Evolutionary conservation across 2,888 invertebrate genomes (phyloP).

Genomic region (Calameuta idolon): DNA sequence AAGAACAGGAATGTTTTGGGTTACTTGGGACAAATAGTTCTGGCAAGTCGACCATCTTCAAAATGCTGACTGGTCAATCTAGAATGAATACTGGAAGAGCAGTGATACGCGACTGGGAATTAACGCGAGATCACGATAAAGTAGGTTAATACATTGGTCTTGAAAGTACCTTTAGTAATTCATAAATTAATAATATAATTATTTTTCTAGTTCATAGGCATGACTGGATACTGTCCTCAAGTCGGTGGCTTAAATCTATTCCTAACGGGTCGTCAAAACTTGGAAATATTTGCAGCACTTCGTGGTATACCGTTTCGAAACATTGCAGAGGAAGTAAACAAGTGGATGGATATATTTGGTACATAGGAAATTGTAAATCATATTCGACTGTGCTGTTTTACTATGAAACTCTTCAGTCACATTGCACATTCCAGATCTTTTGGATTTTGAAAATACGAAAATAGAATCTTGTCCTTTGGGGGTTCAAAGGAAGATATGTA

Average conservation of each 20-base stretch:
- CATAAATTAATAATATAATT: neutral
- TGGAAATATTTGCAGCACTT: constrained; percentile 33
- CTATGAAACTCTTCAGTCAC: neutral
- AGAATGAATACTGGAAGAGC: constrained; percentile 29
- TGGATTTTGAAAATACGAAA: constrained; percentile 37
- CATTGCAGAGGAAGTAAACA: constrained; percentile 35
- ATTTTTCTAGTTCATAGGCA: constrained; percentile 30
- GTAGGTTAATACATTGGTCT: constrained; percentile 4
- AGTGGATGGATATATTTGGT: constrained; percentile 42
- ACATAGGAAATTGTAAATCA: neutral
- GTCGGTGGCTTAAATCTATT: constrained; percentile 34
- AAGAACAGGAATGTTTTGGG: constrained; percentile 34
- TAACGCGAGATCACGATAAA: constrained; percentile 20
- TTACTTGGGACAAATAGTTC: constrained; percentile 36
- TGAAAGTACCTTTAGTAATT: neutral
- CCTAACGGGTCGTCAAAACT: constrained; percentile 37
- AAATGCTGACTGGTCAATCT: constrained; percentile 27
- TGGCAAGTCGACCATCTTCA: constrained; percentile 39
- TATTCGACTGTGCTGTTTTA: too few species aligned
- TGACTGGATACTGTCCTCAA: constrained; percentile 41
- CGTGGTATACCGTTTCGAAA: constrained; percentile 35
- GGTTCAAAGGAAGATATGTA: constrained; percentile 31
- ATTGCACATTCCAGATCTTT: constrained; percentile 27
- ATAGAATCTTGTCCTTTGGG: constrained; percentile 33
- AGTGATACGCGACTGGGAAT: constrained; percentile 25